A percentile compares a stretch with the other conserved stretches of the same genome.
Conservation (phyloP, 2,113 vertebrate species). For the Microcebus ravelobensis region DNA sequence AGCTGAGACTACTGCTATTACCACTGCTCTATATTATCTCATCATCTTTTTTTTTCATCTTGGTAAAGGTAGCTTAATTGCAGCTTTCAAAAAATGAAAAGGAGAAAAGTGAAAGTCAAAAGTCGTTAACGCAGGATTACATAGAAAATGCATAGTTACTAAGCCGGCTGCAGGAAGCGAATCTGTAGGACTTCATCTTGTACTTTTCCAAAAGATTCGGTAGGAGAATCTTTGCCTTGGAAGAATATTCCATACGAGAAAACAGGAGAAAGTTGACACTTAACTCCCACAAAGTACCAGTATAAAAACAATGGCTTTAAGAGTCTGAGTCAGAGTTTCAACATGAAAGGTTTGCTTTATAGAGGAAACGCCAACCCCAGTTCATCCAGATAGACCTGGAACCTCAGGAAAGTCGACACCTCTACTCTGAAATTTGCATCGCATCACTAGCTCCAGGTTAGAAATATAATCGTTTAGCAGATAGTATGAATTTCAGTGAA, state of each 20-base stretch:
- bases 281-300: slow-evolving; percentile 57
- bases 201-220: slow-evolving; percentile 31
- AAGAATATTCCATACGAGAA: slow-evolving; percentile 50
- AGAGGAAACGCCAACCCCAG: slow-evolving; percentile 72
- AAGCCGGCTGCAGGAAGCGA: not conserved
- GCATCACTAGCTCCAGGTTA: slow-evolving; percentile 60
- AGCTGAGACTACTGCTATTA: slow-evolving; percentile 33
- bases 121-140: slow-evolving; percentile 17
- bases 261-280: slow-evolving; percentile 68
- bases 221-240: slow-evolving; percentile 44
- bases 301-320: slow-evolving; percentile 63
- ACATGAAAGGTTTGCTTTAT: slow-evolving; percentile 78
- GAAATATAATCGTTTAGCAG: slow-evolving; percentile 62
- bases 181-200: not conserved
- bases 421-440: slow-evolving; percentile 77
- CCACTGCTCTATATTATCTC: slow-evolving; percentile 51
- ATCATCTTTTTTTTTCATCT: slow-evolving; percentile 41
- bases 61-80: slow-evolving; percentile 61
- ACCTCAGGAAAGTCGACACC: slow-evolving; percentile 82
- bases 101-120: slow-evolving; percentile 16
- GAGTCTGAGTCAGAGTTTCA: slow-evolving; percentile 74
- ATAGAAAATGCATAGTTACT: slow-evolving; percentile 48
- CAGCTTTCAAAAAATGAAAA: slow-evolving; percentile 56
- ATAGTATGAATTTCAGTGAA: slow-evolving; percentile 36
- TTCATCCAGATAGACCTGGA: slow-evolving; percentile 76